A percentile compares a stretch with the other conserved stretches of the same genome.
phyloP scores from a whole-genome alignment of 1,140 invertebrate species.

The Cyrtorhinus lividipennis region DNA sequence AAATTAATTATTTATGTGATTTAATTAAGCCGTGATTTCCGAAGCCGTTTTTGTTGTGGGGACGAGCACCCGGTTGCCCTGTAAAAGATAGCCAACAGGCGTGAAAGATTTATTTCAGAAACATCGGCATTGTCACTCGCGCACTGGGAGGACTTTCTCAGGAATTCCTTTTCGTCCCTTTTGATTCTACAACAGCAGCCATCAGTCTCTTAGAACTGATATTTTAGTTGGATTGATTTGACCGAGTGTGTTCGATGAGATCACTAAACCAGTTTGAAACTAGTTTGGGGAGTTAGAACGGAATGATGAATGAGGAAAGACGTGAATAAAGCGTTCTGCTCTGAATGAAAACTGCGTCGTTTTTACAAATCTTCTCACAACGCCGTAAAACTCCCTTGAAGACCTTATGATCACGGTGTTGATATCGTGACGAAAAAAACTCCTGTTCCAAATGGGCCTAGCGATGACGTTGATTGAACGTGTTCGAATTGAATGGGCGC shows the following conservation, averaged over 20 bases:
- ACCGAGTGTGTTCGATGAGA: too few relatives aligned
- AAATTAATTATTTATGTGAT: conserved; percentile 15
- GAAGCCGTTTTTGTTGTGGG: conserved; percentile 4
- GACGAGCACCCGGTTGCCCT: neutral
- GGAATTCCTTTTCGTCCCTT: neutral
- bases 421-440: neutral
- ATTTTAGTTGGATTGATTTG: too few relatives aligned
- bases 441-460: too few relatives aligned
- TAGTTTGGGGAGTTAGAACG: too few relatives aligned
- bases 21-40: conserved; percentile 12
- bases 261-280: too few relatives aligned
- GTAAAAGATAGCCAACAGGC: conserved; percentile 2
- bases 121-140: neutral
- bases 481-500: conserved; percentile 1
- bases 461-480: too few relatives aligned
- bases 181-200: too few relatives aligned
- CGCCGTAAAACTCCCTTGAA: neutral
- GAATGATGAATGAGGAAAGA: too few relatives aligned
- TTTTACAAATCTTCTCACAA: too few relatives aligned
- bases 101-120: conserved; percentile 5
- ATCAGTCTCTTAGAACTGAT: too few relatives aligned
- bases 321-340: neutral
- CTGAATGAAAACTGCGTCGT: neutral
- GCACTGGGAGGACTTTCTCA: neutral
- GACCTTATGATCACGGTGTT: neutral